These are phyloP conservation scores for Mylabris sibirica DNA, from an alignment of 2,888 invertebrate genomes.

Conservation along the genomic window DNA sequence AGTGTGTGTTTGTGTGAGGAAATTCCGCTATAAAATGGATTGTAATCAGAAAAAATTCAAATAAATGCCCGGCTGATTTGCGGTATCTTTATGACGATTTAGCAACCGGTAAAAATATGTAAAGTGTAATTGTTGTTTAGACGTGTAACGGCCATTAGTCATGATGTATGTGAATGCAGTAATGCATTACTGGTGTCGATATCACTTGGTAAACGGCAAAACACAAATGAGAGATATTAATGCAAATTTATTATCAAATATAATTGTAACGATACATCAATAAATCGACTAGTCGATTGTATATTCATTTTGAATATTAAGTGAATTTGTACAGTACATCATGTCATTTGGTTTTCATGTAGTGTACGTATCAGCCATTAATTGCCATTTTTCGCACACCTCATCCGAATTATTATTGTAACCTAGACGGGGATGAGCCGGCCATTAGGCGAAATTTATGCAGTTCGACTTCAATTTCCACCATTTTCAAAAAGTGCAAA, in stretches of 20 bases:
- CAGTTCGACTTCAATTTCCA: not conserved
- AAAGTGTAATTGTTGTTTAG: conserved; percentile 30
- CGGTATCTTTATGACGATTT: not conserved
- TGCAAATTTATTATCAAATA: conserved; percentile 52
- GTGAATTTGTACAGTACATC: conserved; percentile 33
- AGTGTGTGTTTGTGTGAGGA: not conserved
- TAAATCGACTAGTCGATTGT: conserved; percentile 43
- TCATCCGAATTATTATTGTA: conserved; percentile 9
- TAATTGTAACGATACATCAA: conserved; percentile 51
- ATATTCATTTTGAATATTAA: conserved; percentile 45
- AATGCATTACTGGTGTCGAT: conserved; percentile 39
- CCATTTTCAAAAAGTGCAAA: too few species aligned
- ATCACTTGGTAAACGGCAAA: conserved; percentile 45
- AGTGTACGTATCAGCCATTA: not conserved
- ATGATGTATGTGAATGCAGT: conserved; percentile 28
- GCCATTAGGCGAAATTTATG: not conserved
- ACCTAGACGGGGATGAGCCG: not conserved
- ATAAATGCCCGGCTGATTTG: not conserved
- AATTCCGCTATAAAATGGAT: not conserved
- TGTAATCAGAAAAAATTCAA: not conserved
- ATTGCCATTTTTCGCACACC: conserved; percentile 8
- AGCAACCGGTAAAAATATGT: conserved; percentile 17
- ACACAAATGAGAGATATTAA: conserved; percentile 49
- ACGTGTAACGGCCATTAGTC: conserved; percentile 30
- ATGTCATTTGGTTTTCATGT: conserved; percentile 19